phyloP scores from a whole-genome alignment of 2,113 vertebrate species.

The Triplophysa tibetana region DNA sequence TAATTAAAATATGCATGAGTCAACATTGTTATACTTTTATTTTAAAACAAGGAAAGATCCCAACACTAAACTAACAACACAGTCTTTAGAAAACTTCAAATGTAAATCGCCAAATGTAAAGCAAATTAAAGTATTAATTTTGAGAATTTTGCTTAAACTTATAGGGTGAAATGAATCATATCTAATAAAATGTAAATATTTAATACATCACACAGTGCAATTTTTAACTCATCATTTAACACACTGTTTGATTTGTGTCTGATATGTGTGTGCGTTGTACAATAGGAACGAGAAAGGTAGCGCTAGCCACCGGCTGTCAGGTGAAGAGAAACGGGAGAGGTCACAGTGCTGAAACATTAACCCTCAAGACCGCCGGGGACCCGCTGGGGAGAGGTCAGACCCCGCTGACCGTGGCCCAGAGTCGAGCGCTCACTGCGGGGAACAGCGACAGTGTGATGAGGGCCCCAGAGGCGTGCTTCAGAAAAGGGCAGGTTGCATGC shows the following conservation, averaged over 20 bases:
- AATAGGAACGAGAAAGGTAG: slow-evolving; percentile 3
- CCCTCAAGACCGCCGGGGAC: slow-evolving; percentile 4
- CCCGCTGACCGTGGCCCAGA: slow-evolving; percentile 30
- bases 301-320: slow-evolving; percentile 41
- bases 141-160: too few relatives aligned
- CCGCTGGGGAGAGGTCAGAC: slow-evolving; percentile 30
- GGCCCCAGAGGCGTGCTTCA: slow-evolving; percentile 29
- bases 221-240: background rate
- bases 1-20: too few relatives aligned
- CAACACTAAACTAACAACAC: too few relatives aligned
- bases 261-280: background rate
- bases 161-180: too few relatives aligned
- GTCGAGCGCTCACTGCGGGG: slow-evolving; percentile 14
- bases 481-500: slow-evolving; percentile 46
- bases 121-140: too few relatives aligned
- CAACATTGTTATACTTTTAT: too few relatives aligned
- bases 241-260: slow-evolving; percentile 9
- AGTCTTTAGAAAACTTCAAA: too few relatives aligned
- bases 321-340: slow-evolving; percentile 45
- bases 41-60: too few relatives aligned
- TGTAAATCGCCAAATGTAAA: too few relatives aligned
- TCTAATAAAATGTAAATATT: too few relatives aligned
- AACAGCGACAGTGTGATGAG: slow-evolving; percentile 29
- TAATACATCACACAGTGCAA: too few relatives aligned
- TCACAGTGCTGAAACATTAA: slow-evolving; percentile 49